Base-by-base conservation (phyloP, 2,113 vertebrate species). In the Chinchilla lanigera region DNA sequence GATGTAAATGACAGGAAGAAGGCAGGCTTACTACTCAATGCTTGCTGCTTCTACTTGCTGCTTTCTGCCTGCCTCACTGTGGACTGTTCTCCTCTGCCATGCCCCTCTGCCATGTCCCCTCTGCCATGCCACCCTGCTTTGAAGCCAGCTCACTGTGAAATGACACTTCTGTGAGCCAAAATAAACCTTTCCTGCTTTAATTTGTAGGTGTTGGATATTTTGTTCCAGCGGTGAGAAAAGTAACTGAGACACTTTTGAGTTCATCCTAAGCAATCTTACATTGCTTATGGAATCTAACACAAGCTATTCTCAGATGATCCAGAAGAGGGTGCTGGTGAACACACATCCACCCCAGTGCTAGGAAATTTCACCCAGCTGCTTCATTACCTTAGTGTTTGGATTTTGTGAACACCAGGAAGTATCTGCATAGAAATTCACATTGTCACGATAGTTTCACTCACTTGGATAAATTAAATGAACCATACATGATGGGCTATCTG, bases 291-390 rank as follows among this genome's bases (percentile, higher is more conserved):
- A 3, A 54, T 91, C 61, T 28, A 82, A 86, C 30, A 75, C 38
- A 50, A 8, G 86, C 56, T 58, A 92, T 94, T 83, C 89, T 82
- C 75, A 44, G 7, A 56, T 7, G 6, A 7, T 73, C 92, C 97
- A 90, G 93, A 56, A 97, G 97, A 97, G 96, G 95, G 95, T 16
- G 35, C 78, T 87, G 19, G 50, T 20, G 38, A 50, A 47, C 28
- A 24, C 6, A 13, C 0, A 0, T 35, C 7, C 28, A 81, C 20
- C 22, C 5, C 30, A 20, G 52, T 1, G 22, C 7, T 5, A 17
- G 58, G 82, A 78, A 52, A 47, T 0, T 63, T 3, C 14, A 0
- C 4, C 7, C 10, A 20, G 24, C 44, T 20, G 73, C 24, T 83
- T 22, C 12, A n/a, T 41, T 63, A 11, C 41, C 7, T 52, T 4